Base-by-base conservation (phyloP, 2,888 invertebrate genomes). In the Pristionchus exspectatus region DNA sequence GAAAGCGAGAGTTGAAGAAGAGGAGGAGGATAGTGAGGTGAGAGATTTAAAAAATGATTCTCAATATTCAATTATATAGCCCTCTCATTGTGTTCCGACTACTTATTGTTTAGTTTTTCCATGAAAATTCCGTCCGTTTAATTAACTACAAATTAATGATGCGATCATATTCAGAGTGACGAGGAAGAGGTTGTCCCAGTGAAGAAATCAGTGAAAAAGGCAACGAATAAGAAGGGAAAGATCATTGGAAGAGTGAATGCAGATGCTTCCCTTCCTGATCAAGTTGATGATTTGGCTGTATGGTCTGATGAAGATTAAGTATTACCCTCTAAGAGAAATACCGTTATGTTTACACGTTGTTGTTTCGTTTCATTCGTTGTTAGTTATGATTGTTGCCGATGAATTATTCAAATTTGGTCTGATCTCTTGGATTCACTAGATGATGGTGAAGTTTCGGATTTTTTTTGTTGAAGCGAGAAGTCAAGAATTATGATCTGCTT, bases 231-330 rank as follows among this genome's bases (percentile, higher is more conserved):
- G 90, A 90, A 85, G 91, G 91, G 24, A 91, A 92, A 27, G 91
- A 91, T 30, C 90, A 30, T 24, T 5, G 87, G 44, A 44, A 30
- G 72, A 87, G 87, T 90, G 63, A 91, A 89, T 33, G 91, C 92
- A 16, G 92, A 93, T 86, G 90, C 92, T 14, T 74, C 91, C 5
- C 56, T 93, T 18, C 90, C 92, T 2, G 92, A 93, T 89, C 44
- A 87, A 77, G 90, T 93, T n/a, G 91, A 85, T 21, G 92, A 92
- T 87, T 88, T 93, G 89, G 90, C 83, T 69, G 87, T 89, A 24
- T 93, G 92, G 92, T 91, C 91, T 81, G 92, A 91, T 87, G 91
- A 91, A 56, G 92, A 92, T 18, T 90, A n/a, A 81, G 81, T 81
- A n/a, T 38, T 38, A 2, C 0, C 74, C 0, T n/a, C 2, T 54